Conservation (phyloP, 2,888 invertebrate genomes). For the Coenonympha arcania region DNA sequence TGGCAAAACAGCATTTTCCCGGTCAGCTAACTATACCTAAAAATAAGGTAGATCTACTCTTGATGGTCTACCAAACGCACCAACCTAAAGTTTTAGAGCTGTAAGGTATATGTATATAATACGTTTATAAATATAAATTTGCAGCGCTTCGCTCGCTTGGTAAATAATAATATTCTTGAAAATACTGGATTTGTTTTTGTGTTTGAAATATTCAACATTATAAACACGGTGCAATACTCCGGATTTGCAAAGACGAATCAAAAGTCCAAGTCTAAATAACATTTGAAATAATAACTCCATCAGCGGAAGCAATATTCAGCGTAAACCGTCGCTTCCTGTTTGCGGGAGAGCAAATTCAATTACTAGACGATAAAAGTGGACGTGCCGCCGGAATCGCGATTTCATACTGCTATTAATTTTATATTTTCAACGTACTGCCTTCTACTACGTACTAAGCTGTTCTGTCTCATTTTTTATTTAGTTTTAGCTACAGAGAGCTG, state of each 20-base stretch:
- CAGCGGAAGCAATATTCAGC: conserved; percentile 55
- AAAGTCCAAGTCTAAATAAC: conserved; percentile 12
- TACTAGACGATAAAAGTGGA: conserved; percentile 64
- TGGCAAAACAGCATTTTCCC: no score
- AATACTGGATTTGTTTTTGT: no score
- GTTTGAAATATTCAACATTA: no score
- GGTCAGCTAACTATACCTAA: no score
- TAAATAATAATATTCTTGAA: no score
- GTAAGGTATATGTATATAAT: no score
- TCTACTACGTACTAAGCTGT: conserved; percentile 6
- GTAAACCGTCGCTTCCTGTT: conserved; percentile 61
- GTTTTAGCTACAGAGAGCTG: neutral
- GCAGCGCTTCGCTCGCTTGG: no score
- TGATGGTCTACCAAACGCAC: no score
- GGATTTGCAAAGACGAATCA: neutral
- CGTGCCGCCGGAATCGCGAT: conserved; percentile 29
- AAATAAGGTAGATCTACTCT: no score
- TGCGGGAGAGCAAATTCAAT: conserved; percentile 70
- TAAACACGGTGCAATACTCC: no score
- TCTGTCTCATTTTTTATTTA: neutral
- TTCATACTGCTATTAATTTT: conserved; percentile 25
- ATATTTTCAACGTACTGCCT: conserved; percentile 22
- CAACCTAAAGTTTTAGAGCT: no score
- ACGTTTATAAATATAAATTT: no score
- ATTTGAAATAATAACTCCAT: conserved; percentile 59